A percentile compares a stretch with the other conserved stretches of the same genome.
Evolutionary conservation across 2,113 vertebrate genomes (phyloP).

Genomic region (Mustelus asterias): DNA sequence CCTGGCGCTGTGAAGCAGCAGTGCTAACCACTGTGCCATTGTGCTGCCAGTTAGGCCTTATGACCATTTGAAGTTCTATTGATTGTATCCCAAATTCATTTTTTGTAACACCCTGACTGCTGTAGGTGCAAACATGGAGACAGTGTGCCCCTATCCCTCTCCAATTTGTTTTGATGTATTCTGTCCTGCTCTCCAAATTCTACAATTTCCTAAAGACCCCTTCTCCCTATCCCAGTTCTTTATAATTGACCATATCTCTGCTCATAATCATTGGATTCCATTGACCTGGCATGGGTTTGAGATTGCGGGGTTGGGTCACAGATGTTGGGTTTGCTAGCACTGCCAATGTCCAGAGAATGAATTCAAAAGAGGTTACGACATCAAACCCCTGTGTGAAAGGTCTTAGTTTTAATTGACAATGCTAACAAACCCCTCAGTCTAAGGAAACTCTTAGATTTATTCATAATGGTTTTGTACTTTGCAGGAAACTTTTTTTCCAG

Average conservation of each 20-base stretch:
- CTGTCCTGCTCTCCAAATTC: background rate
- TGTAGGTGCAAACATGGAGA: background rate
- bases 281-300: background rate
- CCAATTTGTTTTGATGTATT: background rate
- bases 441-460: background rate
- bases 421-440: background rate
- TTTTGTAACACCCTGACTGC: background rate
- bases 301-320: background rate
- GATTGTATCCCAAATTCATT: background rate
- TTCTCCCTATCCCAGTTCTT: background rate
- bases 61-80: background rate
- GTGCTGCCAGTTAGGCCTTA: background rate
- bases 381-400: background rate
- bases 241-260: background rate
- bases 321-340: background rate
- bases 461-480: background rate
- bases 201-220: background rate
- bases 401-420: background rate
- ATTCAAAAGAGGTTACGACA: background rate
- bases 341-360: background rate
- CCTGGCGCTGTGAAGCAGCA: too few relatives aligned
- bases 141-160: background rate
- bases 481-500: background rate
- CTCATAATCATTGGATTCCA: background rate
- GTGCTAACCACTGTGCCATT: too few relatives aligned